Conservation (phyloP, 2,113 vertebrate species). For the Carassius gibelio region DNA sequence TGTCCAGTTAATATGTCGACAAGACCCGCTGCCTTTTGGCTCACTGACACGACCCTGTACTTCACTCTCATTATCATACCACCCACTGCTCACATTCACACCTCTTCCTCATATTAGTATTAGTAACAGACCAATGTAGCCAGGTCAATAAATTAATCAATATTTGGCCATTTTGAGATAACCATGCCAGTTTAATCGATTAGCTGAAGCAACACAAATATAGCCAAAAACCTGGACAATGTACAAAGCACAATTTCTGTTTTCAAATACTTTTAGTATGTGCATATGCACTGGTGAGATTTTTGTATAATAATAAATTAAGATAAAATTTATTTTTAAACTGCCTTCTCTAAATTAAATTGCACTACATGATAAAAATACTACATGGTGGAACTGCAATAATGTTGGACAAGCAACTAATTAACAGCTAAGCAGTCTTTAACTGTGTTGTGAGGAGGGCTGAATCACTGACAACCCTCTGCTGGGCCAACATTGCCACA, state of each 20-base stretch:
- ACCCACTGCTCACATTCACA: not conserved
- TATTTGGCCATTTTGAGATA: not conserved
- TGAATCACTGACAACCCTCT: slow-evolving; percentile 46
- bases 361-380: slow-evolving; percentile 9
- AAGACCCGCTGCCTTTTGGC: slow-evolving; percentile 26
- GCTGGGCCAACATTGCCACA: slow-evolving; percentile 29
- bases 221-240: no score
- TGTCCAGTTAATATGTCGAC: slow-evolving; percentile 23
- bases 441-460: slow-evolving; percentile 9
- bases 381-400: slow-evolving; percentile 11
- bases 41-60: slow-evolving; percentile 31
- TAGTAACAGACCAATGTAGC: not conserved
- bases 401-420: slow-evolving; percentile 2
- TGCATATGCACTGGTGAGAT: no score
- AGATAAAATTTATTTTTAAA: not conserved
- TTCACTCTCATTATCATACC: slow-evolving; percentile 13
- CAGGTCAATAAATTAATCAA: not conserved
- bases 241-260: no score
- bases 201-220: no score
- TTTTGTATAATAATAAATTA: no score
- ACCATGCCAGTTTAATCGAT: not conserved
- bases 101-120: slow-evolving; percentile 3
- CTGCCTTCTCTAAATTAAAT: not conserved
- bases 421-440: slow-evolving; percentile 28
- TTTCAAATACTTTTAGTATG: no score